Evolutionary conservation across 2,888 invertebrate genomes (phyloP).

Genomic region (Euspilapteryx auroguttella): DNA sequence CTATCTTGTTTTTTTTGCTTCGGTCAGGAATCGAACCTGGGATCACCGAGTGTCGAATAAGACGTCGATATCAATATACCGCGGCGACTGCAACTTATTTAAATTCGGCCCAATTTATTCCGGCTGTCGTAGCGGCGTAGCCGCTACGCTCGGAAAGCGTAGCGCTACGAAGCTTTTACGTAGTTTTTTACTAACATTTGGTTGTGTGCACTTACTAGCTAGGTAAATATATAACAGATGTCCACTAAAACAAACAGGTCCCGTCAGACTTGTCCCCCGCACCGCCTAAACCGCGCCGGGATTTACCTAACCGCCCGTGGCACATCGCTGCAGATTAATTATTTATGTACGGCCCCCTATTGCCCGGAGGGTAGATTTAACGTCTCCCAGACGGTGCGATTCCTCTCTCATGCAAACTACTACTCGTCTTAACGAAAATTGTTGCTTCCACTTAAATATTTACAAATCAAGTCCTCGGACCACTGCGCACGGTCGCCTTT

Average conservation of each 20-base stretch:
- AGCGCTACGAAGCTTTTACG: constrained; percentile 1
- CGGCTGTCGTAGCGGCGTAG: constrained; percentile 17
- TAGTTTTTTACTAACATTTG: background rate
- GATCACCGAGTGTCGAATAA: too few species aligned
- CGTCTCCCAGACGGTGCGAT: constrained; percentile 47
- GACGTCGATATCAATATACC: too few species aligned
- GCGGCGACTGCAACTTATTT: too few species aligned
- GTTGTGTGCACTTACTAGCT: too few species aligned
- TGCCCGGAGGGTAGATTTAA: constrained; percentile 42
- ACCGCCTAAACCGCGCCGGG: constrained; percentile 13
- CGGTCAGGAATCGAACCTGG: too few species aligned
- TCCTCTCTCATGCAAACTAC: constrained; percentile 55
- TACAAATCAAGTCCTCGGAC: constrained; percentile 34
- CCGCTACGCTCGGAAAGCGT: background rate
- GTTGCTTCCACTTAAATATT: constrained; percentile 43
- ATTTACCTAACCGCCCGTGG: constrained; percentile 45
- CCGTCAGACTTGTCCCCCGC: constrained; percentile 8
- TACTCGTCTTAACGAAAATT: constrained; percentile 53
- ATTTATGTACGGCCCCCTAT: constrained; percentile 44
- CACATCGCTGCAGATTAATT: constrained; percentile 54
- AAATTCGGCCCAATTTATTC: constrained; percentile 39
- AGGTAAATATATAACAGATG: background rate
- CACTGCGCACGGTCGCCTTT: constrained; percentile 43
- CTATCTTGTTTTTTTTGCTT: too few species aligned
- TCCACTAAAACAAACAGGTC: constrained; percentile 14